Evolutionary conservation across 2,888 invertebrate species (phyloP), one percentile per base, ranked within the genome.

Genomic region (Deilephila porcellus): DNA sequence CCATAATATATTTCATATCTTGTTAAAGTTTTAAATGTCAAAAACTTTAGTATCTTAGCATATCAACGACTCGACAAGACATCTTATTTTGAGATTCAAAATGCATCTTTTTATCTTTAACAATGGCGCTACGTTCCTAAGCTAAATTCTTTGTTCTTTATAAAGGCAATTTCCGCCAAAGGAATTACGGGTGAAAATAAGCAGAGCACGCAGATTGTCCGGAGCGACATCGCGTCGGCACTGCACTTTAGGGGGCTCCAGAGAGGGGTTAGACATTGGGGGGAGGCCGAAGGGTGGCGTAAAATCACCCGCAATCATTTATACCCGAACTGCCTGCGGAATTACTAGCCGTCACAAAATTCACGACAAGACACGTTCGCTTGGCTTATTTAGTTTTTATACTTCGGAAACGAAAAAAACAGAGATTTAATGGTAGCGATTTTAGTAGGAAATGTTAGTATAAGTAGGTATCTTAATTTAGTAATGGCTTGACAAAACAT

Each of bases 291-390:
- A 74, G 91, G 93, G 93, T 90, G 92, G 91, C 91, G 92, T 90
- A 93, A 93, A 93, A 93, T 94, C 94, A 93, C 94, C 94, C 94
- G 89, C 94, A 93, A 94, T 94, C 93, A 94, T 94, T 94, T 94
- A 93, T 94, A 93, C 92, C 93, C 93, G 91, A 94, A 94, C 93
- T 93, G 93, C 93, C 93, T 92, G 91, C 89, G 86, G 92, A 93
- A 93, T 93, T 93, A 93, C 93, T 90, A 91, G 89, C 91, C 91
- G 86, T 91, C 91, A 91, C 93, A 89, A 90, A 90, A 91, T 90
- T 88, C 85, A 82, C 88, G 86, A 85, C 83, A 83, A 80, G 83
- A 37, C 63, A 71, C 53, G 56, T 25, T 73, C 71, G 34, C 72
- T 32, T 52, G 53, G 32, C 60, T 62, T 63, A 72, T 63, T 62